Percentiles rank a stretch among this genome's conserved stretches.
Conservation (phyloP, 2,888 invertebrate genomes). For the Epinotia demarniana region DNA sequence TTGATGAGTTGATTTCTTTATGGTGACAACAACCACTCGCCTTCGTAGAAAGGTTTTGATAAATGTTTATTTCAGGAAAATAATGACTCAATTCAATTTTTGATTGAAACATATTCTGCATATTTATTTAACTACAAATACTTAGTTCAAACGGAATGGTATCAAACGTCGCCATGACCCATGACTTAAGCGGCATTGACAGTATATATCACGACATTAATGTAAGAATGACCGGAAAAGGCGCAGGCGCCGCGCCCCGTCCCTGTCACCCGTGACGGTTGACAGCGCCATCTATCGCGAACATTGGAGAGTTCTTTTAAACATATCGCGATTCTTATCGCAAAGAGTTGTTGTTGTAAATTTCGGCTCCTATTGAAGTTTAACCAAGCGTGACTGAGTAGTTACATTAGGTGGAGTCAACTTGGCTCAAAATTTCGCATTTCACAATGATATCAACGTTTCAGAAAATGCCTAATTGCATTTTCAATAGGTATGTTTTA, state of each 20-base stretch:
- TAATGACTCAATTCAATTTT: too few relatives aligned
- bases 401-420: background rate
- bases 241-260: constrained; percentile 5
- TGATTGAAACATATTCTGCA: too few relatives aligned
- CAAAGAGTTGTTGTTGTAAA: background rate
- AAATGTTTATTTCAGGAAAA: too few relatives aligned
- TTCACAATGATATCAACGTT: background rate
- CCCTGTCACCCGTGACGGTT: background rate
- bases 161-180: background rate
- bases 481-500: too few relatives aligned
- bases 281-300: constrained; percentile 4
- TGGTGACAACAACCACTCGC: too few relatives aligned
- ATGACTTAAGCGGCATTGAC: background rate
- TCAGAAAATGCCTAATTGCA: too few relatives aligned
- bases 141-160: background rate
- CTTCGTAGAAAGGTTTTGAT: too few relatives aligned
- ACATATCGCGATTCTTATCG: background rate
- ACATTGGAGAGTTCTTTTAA: background rate
- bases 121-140: too few relatives aligned
- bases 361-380: constrained; percentile 1
- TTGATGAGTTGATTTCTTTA: too few relatives aligned
- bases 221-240: constrained; percentile 22
- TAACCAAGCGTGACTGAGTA: background rate
- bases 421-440: background rate
- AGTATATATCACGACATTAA: background rate